A percentile compares a stretch with the other conserved stretches of the same genome.
These are phyloP conservation scores for Druceiella hillmani DNA, from an alignment of 2,888 invertebrate genomes.

Conservation along the genomic window DNA sequence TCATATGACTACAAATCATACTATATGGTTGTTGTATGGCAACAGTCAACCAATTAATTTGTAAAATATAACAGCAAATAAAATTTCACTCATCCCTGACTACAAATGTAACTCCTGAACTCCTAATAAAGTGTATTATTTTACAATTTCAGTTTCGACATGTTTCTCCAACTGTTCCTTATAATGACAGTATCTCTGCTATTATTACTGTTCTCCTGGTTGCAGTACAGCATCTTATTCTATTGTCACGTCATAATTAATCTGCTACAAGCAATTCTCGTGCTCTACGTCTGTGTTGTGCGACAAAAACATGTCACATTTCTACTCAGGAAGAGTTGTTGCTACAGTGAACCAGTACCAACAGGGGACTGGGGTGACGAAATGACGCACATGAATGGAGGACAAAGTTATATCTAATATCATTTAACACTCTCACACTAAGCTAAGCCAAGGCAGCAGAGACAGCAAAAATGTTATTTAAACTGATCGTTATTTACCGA, in stretches of 20 bases:
- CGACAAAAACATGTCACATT: slow-evolving; percentile 76
- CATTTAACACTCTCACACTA: neutral
- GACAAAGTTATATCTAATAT: slow-evolving; percentile 35
- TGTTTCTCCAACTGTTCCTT: slow-evolving; percentile 68
- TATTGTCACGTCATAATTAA: slow-evolving; percentile 74
- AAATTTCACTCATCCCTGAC: too few relatives aligned
- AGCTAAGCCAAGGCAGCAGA: too few relatives aligned
- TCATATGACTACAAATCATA: too few relatives aligned
- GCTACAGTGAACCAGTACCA: slow-evolving; percentile 67
- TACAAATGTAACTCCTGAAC: too few relatives aligned
- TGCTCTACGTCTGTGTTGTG: slow-evolving; percentile 72
- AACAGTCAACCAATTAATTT: too few relatives aligned
- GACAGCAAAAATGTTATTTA: too few relatives aligned
- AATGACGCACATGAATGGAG: slow-evolving; percentile 80
- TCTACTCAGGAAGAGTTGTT: slow-evolving; percentile 73
- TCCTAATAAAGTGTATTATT: slow-evolving; percentile 6
- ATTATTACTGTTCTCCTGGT: slow-evolving; percentile 70
- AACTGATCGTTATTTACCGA: slow-evolving; percentile 2
- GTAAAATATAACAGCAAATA: too few relatives aligned
- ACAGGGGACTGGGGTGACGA: slow-evolving; percentile 85
- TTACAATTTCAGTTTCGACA: slow-evolving; percentile 62
- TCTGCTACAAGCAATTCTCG: slow-evolving; percentile 65
- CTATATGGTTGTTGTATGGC: too few relatives aligned
- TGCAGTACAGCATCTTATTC: slow-evolving; percentile 64
- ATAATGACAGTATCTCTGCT: slow-evolving; percentile 75